Conservation (phyloP, 2,797 vertebrate species). For the Harpagifer antarcticus region DNA sequence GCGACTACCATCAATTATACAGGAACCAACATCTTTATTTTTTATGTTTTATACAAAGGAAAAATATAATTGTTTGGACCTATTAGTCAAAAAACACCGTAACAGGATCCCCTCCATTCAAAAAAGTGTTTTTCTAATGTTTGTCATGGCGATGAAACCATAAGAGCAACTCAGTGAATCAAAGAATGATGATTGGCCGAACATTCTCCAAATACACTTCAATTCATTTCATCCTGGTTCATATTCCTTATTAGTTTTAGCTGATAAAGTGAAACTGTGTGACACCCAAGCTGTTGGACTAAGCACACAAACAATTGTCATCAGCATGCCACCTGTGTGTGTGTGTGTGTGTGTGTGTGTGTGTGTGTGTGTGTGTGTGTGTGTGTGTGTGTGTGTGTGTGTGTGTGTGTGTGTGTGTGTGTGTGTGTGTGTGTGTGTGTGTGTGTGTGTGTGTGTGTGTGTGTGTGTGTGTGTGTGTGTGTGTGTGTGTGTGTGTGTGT, state of each 20-base stretch:
- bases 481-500: neutral
- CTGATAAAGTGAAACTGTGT: too few species aligned
- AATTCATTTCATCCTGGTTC: too few species aligned
- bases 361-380: slow-evolving; percentile 12
- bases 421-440: neutral
- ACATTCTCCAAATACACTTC: slow-evolving; percentile 2
- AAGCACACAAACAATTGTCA: too few species aligned
- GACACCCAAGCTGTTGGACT: too few species aligned
- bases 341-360: slow-evolving; percentile 1
- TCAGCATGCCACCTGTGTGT: too few species aligned
- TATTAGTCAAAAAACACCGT: too few species aligned
- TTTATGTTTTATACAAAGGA: slow-evolving; percentile 30
- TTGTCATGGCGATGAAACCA: neutral
- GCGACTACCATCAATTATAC: slow-evolving; percentile 37
- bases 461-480: too few species aligned
- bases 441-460: too few species aligned
- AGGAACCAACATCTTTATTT: slow-evolving; percentile 33
- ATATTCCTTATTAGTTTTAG: too few species aligned
- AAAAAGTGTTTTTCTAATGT: neutral
- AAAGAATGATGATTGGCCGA: slow-evolving; percentile 20
- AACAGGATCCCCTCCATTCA: neutral
- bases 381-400: neutral
- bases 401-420: slow-evolving; percentile 9
- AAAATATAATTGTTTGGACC: neutral
- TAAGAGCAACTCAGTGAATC: slow-evolving; percentile 6